Evolutionary conservation across 1,140 invertebrate species (phyloP), one percentile per base, ranked within the genome.

Genomic region (Portunus trituberculatus): DNA sequence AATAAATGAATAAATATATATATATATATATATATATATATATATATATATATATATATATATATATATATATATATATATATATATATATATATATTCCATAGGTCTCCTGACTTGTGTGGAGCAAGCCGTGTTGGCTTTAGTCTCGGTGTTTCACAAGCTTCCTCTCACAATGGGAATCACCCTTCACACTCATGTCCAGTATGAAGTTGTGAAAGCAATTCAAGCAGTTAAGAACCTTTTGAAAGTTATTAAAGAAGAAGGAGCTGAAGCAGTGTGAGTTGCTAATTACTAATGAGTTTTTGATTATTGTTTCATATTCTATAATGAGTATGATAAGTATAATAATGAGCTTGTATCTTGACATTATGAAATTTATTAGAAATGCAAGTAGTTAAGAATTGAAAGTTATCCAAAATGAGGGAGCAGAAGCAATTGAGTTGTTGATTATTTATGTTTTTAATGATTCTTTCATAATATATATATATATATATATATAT

Each of bases 211-310:
- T 90, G 86, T 94, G 3, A 59, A 67, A 94, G 93, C 93, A 45
- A 82, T 94, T 46, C 93, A 94, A 46, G 52, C 93, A 32, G 39
- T 84, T 29, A 59, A 88, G 46, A 28, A 76, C 2, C 59, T 94
- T 8, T 82, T 94, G 87, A 90, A 90, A n/a, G 86, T 90, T 29
- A 94, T 94, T 16, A 94, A 94, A 67, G 87, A 94, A 91, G 93
- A 94, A 94, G 93, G 93, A 4, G 52, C 87, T 46, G 59, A 90
- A 82, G 87, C 87, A 28, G 25, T 94, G 93, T 94, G 90, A 94
- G 93, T 82, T 59, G 16, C 52, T 59, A 59, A 32, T 92, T 20
- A 59, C 8, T 59, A 2, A 59, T 10, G 12, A 20, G 12, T 59
- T 59, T 59, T 59, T 14, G 12, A 59, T 59, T 2, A 20, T 14